Evolutionary conservation across 2,113 vertebrate genomes (phyloP), one percentile per base, ranked within the genome.

Genomic region (Brachypteracias leptosomus): DNA sequence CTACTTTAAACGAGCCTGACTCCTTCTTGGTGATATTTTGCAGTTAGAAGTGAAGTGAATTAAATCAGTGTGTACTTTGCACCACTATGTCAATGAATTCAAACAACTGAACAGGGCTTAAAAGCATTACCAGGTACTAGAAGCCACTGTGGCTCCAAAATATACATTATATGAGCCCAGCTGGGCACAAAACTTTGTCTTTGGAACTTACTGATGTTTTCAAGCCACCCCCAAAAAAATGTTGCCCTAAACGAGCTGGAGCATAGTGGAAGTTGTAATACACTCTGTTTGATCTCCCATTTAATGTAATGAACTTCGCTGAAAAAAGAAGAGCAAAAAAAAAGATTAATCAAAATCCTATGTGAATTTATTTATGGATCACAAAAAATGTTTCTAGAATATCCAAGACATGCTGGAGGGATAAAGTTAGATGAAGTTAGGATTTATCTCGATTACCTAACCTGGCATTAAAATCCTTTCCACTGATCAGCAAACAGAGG

Each of bases 361-460:
- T 58, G 51, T 93, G 95, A 95, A 96, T 97, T 97, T 97, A 96
- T 96, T 96, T 96, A 97, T 91, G 94, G 95, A 96, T 96, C 81
- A 94, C 96, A 83, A 96, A 96, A 97, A 97, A 93, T 96, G 94
- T 97, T 97, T 93, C 94, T 81, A 92, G 94, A 89, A 95, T 93
- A 96, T 95, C 94, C 94, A 95, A 97, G 95, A 96, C 93, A 95
- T 95, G 94, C 95, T 58, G 1, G 74, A 91, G 94, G 96, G 95
- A 97, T 97, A 96, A 97, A 96, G 87, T 95, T 97, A 97, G 96
- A 97, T 96, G 89, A 97, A 96, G 95, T 97, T 91, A 6, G 96
- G 96, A 97, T 97, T 97, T 97, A 96, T 96, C 94, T 97, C 89
- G 93, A 95, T 97, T 97, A 97, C 96, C 95, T 96, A 97, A 96